These are phyloP conservation scores for Drosophila atripex DNA, from an alignment of 2,888 invertebrate species.

Conservation along the genomic window DNA sequence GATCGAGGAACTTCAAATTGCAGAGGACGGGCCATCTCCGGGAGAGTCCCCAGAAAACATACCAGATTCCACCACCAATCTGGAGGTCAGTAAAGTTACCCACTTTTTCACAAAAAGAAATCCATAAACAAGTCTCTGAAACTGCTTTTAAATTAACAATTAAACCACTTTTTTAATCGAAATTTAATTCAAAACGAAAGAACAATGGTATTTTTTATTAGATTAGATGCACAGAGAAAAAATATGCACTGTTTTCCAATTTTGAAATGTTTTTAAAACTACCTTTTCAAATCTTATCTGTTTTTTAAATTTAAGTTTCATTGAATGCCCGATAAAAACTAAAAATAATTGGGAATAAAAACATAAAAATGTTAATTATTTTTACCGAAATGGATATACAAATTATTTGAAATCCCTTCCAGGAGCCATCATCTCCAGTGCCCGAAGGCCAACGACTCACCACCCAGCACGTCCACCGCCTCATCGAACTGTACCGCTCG, in stretches of 20 bases:
- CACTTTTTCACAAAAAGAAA: background rate
- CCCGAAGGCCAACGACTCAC: constrained; percentile 60
- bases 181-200: background rate
- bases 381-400: background rate
- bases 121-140: background rate
- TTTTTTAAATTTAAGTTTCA: too few relatives aligned
- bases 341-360: too few relatives aligned
- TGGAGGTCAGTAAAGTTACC: constrained; percentile 27
- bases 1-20: background rate
- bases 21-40: background rate
- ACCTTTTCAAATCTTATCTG: too few relatives aligned
- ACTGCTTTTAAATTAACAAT: background rate
- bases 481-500: constrained; percentile 68
- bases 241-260: background rate
- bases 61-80: background rate
- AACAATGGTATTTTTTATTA: background rate
- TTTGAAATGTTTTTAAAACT: background rate
- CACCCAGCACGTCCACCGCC: constrained; percentile 58
- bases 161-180: constrained; percentile 1
- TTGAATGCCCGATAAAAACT: too few relatives aligned
- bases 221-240: background rate
- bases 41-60: background rate
- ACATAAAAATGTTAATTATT: too few relatives aligned
- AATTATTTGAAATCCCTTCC: background rate
- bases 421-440: constrained; percentile 25